phyloP scores from a whole-genome alignment of 2,113 vertebrate species.

The Tiliqua scincoides region DNA sequence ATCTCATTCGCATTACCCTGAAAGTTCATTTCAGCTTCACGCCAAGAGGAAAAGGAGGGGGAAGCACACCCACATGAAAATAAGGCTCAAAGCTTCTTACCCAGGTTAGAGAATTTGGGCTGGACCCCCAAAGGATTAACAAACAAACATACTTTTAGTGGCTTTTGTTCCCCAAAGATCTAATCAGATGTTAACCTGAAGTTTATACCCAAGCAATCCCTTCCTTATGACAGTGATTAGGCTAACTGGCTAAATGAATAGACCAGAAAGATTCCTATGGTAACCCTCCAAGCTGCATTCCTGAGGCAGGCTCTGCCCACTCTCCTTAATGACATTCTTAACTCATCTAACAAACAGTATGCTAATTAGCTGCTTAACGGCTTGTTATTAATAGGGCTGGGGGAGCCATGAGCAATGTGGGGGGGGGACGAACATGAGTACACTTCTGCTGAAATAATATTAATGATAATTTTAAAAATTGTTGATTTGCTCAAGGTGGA shows the following conservation, averaged over 20 bases:
- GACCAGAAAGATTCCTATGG: conserved; percentile 83
- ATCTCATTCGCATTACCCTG: not conserved
- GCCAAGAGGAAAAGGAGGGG: too few species aligned
- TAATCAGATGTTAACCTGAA: conserved; percentile 80
- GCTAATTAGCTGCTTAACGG: conserved; percentile 82
- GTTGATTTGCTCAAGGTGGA: conserved; percentile 50
- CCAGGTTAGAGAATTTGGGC: conserved; percentile 57
- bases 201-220: conserved; percentile 88
- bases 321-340: conserved; percentile 91
- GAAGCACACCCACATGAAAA: not conserved
- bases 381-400: conserved; percentile 70
- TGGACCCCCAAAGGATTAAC: conserved; percentile 79
- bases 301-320: conserved; percentile 74
- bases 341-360: conserved; percentile 86
- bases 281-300: conserved; percentile 84
- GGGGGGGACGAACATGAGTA: conserved; percentile 52
- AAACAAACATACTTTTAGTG: conserved; percentile 69
- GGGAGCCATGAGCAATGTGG: conserved; percentile 64
- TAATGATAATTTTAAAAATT: conserved; percentile 43
- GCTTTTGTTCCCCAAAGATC: conserved; percentile 75
- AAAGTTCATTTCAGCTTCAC: not conserved
- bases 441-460: conserved; percentile 51
- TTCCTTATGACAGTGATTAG: conserved; percentile 98
- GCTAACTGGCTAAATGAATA: conserved; percentile 83
- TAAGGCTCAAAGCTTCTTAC: not conserved